A percentile compares a stretch with the other conserved stretches of the same genome.
These are phyloP conservation scores for Heteractis magnifica DNA, from an alignment of 92 coral and sea anemone genomes.

Conservation along the genomic window DNA sequence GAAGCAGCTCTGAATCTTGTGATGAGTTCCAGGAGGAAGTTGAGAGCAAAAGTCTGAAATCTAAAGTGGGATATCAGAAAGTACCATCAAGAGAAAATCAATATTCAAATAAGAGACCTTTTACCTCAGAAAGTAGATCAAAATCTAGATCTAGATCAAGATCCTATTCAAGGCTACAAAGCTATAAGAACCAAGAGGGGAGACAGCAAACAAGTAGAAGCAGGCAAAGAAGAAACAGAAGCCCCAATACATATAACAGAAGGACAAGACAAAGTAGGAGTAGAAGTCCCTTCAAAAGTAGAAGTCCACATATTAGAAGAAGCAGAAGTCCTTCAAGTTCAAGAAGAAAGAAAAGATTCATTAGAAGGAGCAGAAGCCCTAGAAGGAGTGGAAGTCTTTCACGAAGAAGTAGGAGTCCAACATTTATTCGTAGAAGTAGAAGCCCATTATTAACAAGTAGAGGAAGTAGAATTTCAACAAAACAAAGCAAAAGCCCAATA, in stretches of 20 bases:
- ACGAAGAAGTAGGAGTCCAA: conserved; percentile 32
- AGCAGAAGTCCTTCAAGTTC: conserved; percentile 7
- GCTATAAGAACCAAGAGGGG: neutral
- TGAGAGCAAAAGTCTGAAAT: conserved; percentile 50
- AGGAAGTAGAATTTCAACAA: neutral
- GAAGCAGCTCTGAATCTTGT: conserved; percentile 62
- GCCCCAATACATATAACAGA: conserved; percentile 5
- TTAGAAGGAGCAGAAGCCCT: conserved; percentile 1
- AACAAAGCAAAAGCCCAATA: conserved; percentile 30
- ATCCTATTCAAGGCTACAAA: conserved; percentile 6
- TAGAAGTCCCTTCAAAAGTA: neutral
- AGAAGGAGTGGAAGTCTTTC: neutral
- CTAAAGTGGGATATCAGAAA: conserved; percentile 55
- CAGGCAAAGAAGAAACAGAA: conserved; percentile 6
- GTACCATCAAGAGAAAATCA: conserved; percentile 28
- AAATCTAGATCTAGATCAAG: conserved; percentile 38
- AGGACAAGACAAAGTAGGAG: conserved; percentile 10
- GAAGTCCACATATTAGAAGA: conserved; percentile 10
- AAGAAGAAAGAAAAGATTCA: neutral
- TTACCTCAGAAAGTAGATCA: neutral
- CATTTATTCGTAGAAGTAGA: conserved; percentile 4
- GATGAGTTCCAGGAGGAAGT: conserved; percentile 70
- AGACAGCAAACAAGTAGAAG: conserved; percentile 28
- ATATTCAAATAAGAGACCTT: neutral
- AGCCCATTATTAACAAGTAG: neutral